phyloP scores from a whole-genome alignment of 2,888 invertebrate genomes.

The Cryptosula pallasiana region DNA sequence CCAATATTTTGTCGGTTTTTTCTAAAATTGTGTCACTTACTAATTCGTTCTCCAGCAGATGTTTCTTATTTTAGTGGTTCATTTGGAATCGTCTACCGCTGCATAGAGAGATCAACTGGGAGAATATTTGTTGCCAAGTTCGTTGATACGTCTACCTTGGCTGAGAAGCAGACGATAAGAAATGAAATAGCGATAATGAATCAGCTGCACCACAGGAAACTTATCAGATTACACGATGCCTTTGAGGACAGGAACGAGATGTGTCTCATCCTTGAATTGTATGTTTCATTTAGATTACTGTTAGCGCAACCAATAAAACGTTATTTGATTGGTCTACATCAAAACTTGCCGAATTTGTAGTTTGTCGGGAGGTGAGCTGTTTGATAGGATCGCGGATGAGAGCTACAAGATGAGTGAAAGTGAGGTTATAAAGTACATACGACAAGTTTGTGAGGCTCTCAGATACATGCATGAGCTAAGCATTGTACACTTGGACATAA shows the following conservation, averaged over 20 bases:
- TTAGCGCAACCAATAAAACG: neutral
- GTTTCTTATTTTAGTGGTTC: conserved; percentile 45
- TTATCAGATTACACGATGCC: conserved; percentile 54
- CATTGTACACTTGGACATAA: conserved; percentile 55
- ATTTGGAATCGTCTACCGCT: conserved; percentile 54
- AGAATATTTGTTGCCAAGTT: conserved; percentile 56
- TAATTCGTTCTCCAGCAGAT: no score
- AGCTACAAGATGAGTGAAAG: conserved; percentile 52
- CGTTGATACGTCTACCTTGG: conserved; percentile 36
- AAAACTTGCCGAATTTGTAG: no score
- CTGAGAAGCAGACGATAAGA: conserved; percentile 52
- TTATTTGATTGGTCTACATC: neutral
- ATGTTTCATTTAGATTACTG: conserved; percentile 35
- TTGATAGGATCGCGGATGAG: conserved; percentile 52
- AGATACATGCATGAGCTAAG: conserved; percentile 54
- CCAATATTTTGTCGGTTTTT: no score
- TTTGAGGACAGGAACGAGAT: conserved; percentile 54
- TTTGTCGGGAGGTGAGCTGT: conserved; percentile 54
- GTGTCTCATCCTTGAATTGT: conserved; percentile 56
- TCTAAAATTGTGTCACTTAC: no score
- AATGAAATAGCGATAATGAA: conserved; percentile 56
- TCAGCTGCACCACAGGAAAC: conserved; percentile 52
- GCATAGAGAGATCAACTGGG: conserved; percentile 54
- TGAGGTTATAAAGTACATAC: conserved; percentile 53
- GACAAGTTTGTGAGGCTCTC: conserved; percentile 54